Evolutionary conservation across 2,113 vertebrate species (phyloP), one percentile per base, ranked within the genome.

Genomic region (Puntigrus tetrazona): DNA sequence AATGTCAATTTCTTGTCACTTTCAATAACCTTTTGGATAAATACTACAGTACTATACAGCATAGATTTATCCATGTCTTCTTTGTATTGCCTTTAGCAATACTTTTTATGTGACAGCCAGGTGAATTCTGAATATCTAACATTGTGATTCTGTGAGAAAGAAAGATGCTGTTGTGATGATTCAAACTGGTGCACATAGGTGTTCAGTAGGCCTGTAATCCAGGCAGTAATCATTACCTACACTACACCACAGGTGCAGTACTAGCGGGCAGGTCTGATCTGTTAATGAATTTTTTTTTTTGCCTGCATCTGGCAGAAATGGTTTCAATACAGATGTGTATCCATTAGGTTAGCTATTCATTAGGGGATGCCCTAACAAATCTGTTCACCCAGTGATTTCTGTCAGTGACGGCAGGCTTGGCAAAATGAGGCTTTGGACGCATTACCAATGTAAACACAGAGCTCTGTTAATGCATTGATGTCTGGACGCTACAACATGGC

Each of bases 381-480:
- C 36, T 61, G 59, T 57, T 73, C 25, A 59, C 36, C 27, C 36
- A 57, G 22, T 55, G 22, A 80, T 83, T 29, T 70, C 80, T 84
- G 61, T 79, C 43, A 82, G 81, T 89, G 86, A 83, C 81, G 84
- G 74, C 10, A 61, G 36, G 29, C n/a, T 90, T 91, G 87, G 90
- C 86, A 90, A 7, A 72, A 57, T 82, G 29, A 67, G 63, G 69
- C 85, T 83, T 87, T 93, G 92, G 91, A 92, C 84, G 0, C 73
- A 55, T 77, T 87, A 92, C 87, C 89, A 89, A 83, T 89, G 85
- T 86, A 91, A 92, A 90, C 88, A 92, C 88, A 93, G 89, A 92
- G 91, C 87, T 84, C 82, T 88, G 82, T 88, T 84, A 84, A 86
- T 76, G 79, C 29, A 77, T 29, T 88, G 82, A 82, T 87, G 74